phyloP scores from a whole-genome alignment of 2,113 vertebrate species.

The Uropsilus gracilis region DNA sequence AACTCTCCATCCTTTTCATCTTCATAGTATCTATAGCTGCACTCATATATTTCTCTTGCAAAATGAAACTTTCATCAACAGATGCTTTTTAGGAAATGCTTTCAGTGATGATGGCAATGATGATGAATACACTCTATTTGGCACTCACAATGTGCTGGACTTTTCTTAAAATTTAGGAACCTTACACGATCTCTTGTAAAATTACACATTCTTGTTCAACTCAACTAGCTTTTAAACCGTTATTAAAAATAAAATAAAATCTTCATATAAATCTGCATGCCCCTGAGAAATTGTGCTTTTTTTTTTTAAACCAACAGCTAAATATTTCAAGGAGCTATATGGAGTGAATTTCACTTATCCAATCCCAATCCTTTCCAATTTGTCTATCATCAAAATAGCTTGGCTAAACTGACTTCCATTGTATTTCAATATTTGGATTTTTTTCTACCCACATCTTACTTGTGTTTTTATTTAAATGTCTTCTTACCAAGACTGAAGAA shows the following conservation, averaged over 20 bases:
- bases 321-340: neutral
- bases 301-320: neutral
- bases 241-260: constrained; percentile 1
- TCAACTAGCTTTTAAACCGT: neutral
- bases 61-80: neutral
- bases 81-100: neutral
- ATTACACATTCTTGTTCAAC: neutral
- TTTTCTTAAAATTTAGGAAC: neutral
- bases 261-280: neutral
- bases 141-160: neutral
- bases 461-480: neutral
- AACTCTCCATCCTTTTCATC: neutral
- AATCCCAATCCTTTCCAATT: neutral
- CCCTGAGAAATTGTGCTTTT: neutral
- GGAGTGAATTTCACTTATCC: neutral
- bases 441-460: neutral
- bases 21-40: neutral
- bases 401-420: neutral
- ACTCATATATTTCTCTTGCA: neutral
- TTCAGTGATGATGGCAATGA: neutral
- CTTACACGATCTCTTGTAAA: neutral
- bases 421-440: neutral
- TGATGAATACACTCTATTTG: neutral
- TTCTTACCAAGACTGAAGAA: neutral
- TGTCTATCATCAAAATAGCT: neutral